A percentile compares a stretch with the other conserved stretches of the same genome.
These are phyloP conservation scores for Bubo scandiacus DNA, from an alignment of 2,113 vertebrate genomes.

Conservation along the genomic window DNA sequence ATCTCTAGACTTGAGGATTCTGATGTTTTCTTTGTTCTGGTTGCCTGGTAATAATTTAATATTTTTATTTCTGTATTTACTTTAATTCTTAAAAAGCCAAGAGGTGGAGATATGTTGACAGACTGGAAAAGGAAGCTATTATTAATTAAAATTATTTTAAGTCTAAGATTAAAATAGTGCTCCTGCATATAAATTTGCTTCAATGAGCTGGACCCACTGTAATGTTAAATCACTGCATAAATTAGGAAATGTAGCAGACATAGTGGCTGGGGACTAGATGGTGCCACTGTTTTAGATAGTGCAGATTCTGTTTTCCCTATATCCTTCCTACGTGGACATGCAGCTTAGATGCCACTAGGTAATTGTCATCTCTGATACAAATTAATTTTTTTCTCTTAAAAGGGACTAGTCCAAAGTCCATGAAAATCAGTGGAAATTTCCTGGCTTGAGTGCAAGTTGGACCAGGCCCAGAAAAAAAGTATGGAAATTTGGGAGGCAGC, in stretches of 20 bases:
- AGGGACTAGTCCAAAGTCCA: not conserved
- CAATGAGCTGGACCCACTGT: conserved; percentile 36
- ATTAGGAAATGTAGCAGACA: conserved; percentile 9
- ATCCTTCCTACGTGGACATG: not conserved
- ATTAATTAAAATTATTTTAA: conserved; percentile 76
- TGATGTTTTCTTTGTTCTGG: conserved; percentile 62
- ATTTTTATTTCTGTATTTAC: conserved; percentile 75
- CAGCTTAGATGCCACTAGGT: not conserved
- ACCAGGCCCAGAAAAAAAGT: not conserved
- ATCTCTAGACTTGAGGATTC: conserved; percentile 40
- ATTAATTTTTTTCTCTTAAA: not conserved
- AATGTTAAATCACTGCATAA: not conserved
- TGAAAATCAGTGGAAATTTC: not conserved
- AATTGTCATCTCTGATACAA: not conserved
- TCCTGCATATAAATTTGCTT: conserved; percentile 65
- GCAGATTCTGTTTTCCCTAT: not conserved
- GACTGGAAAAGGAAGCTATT: conserved; percentile 47
- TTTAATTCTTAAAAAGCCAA: conserved; percentile 70
- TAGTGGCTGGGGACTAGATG: not conserved
- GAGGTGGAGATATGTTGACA: conserved; percentile 68
- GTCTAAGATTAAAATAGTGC: conserved; percentile 68
- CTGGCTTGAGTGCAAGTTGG: not conserved
- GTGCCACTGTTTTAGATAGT: not conserved
- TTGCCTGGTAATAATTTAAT: conserved; percentile 66
- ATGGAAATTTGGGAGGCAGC: not conserved